Percentiles rank a stretch among this genome's conserved stretches.
These are phyloP conservation scores for Thomomys bottae DNA, from an alignment of 2,113 vertebrate species.

Conservation along the genomic window DNA sequence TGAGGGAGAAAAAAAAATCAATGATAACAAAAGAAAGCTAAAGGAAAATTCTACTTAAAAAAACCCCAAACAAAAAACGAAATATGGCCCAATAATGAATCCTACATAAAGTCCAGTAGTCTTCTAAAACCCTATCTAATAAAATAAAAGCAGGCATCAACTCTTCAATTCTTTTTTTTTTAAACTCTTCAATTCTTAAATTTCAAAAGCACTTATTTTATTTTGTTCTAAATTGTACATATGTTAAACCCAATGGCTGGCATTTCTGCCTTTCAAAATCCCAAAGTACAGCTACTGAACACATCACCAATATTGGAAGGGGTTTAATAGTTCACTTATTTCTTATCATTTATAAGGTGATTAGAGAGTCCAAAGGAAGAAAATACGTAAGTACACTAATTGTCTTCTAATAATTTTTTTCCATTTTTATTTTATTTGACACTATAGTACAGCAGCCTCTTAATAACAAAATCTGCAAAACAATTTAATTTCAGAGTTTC, in stretches of 20 bases:
- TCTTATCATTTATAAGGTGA: conserved; percentile 19
- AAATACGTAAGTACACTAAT: conserved; percentile 26
- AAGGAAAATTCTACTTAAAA: conserved; percentile 71
- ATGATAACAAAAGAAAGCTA: conserved; percentile 67
- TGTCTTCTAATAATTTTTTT: neutral
- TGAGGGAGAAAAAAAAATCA: neutral
- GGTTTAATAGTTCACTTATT: neutral
- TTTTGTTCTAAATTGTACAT: conserved; percentile 9
- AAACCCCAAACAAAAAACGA: too few relatives aligned
- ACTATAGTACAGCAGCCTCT: conserved; percentile 59
- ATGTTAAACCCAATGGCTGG: neutral
- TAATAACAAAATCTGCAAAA: conserved; percentile 32
- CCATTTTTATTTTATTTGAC: conserved; percentile 70
- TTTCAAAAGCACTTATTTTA: conserved; percentile 14
- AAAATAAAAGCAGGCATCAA: neutral
- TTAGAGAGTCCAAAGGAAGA: conserved; percentile 26
- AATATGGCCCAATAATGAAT: conserved; percentile 69
- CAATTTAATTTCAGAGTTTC: conserved; percentile 66
- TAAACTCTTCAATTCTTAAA: conserved; percentile 12
- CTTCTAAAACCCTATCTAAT: neutral
- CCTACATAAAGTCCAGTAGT: conserved; percentile 24
- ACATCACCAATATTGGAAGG: conserved; percentile 27
- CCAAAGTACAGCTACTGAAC: conserved; percentile 11
- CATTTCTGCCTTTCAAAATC: conserved; percentile 17
- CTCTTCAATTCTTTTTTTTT: too few relatives aligned